These are phyloP conservation scores for Tenthredo mesomela DNA, from an alignment of 2,888 invertebrate genomes.

Conservation along the genomic window DNA sequence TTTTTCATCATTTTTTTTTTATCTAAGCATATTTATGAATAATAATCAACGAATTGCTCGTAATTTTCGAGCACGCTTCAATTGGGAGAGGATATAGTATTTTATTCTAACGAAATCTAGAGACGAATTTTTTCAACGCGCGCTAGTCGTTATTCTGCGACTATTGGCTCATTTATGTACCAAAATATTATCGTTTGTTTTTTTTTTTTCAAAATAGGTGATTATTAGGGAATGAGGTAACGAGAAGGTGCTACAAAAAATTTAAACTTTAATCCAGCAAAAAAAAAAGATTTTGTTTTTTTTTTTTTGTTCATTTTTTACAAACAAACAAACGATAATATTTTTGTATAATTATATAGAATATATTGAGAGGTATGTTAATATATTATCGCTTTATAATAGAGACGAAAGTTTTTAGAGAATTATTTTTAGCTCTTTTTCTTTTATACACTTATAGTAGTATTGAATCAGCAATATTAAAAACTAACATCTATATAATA, in stretches of 20 bases:
- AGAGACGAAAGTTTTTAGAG: conserved; percentile 3
- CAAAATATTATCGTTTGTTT: conserved; percentile 27
- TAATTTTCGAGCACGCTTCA: neutral
- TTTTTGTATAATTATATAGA: conserved; percentile 33
- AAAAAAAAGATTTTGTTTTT: no score
- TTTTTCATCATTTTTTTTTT: neutral
- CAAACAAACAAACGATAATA: conserved; percentile 25
- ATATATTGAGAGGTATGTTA: conserved; percentile 15
- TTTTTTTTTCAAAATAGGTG: conserved; percentile 7
- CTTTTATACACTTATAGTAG: conserved; percentile 13
- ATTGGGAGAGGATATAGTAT: neutral
- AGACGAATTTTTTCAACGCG: neutral
- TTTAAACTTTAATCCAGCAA: no score
- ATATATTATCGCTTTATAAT: conserved; percentile 2
- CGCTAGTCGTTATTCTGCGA: neutral
- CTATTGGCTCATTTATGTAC: neutral
- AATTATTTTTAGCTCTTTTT: neutral
- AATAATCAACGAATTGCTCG: neutral
- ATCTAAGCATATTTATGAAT: neutral
- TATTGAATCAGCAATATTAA: conserved; percentile 1
- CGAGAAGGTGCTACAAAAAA: no score
- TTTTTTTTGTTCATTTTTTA: no score
- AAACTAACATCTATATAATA: neutral
- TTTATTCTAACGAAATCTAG: neutral
- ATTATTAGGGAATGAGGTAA: neutral